Conservation (phyloP, 2,888 invertebrate genomes). For the Drosophila fungiperda region DNA sequence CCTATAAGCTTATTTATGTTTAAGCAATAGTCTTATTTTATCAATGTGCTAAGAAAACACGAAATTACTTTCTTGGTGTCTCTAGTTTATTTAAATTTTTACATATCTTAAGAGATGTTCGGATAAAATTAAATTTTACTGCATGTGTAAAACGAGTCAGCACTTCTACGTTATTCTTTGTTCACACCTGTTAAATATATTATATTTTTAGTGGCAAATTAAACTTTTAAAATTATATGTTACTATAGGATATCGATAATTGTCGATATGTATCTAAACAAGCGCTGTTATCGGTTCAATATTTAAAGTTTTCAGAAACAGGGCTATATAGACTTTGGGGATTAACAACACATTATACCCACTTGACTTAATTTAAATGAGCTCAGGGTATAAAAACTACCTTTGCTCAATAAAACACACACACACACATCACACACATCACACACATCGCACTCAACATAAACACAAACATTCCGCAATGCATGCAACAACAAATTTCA, state of each 20-base stretch:
- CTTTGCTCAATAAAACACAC: slow-evolving; percentile 22
- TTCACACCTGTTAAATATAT: background rate
- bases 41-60: background rate
- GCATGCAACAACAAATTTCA: slow-evolving; percentile 65
- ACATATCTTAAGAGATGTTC: background rate
- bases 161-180: background rate
- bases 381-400: background rate
- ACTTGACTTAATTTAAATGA: background rate
- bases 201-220: background rate
- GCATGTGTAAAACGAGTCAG: background rate
- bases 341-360: background rate
- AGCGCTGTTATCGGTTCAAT: background rate
- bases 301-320: background rate
- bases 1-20: background rate
- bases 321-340: too few species aligned
- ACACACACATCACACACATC: too few species aligned
- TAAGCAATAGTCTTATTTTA: background rate
- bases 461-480: slow-evolving; percentile 28
- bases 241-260: background rate
- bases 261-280: background rate
- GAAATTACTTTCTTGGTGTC: background rate
- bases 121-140: background rate
- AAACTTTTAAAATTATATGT: too few species aligned
- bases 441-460: slow-evolving; percentile 9
- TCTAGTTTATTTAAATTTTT: background rate